phyloP scores from a whole-genome alignment of 2,888 invertebrate species.

The Limulus polyphemus region DNA sequence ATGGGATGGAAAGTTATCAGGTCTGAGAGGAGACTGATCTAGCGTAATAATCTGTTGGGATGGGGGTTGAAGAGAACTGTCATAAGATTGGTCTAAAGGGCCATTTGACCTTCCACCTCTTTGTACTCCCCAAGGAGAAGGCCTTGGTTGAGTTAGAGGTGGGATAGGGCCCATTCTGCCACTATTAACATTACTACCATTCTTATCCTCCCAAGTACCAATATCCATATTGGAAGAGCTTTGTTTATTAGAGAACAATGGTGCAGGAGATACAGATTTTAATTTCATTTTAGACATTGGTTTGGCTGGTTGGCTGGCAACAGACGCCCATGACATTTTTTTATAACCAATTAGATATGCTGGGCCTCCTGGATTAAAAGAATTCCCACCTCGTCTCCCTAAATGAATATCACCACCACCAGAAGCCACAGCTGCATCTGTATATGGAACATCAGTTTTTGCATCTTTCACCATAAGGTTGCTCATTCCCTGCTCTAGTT shows the following conservation, averaged over 20 bases:
- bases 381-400: conserved; percentile 12
- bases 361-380: conserved; percentile 10
- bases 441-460: conserved; percentile 20
- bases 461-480: conserved; percentile 44
- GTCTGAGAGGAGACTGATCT: conserved; percentile 24
- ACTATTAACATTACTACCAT: conserved; percentile 31
- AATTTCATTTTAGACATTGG: conserved; percentile 50
- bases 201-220: conserved; percentile 70
- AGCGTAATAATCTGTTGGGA: conserved; percentile 26
- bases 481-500: conserved; percentile 70
- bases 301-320: conserved; percentile 82
- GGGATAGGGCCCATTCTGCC: conserved; percentile 28
- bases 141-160: conserved; percentile 28
- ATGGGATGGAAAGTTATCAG: conserved; percentile 41
- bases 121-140: conserved; percentile 31
- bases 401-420: conserved; percentile 18
- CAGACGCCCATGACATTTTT: conserved; percentile 92
- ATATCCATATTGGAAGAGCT: conserved; percentile 63
- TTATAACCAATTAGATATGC: conserved; percentile 21
- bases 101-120: conserved; percentile 24
- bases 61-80: conserved; percentile 26
- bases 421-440: conserved; percentile 17
- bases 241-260: conserved; percentile 79
- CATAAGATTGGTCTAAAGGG: conserved; percentile 14
- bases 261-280: conserved; percentile 76